Evolutionary conservation across 1,140 invertebrate genomes (phyloP).

Genomic region (Drosophila setifemur): DNA sequence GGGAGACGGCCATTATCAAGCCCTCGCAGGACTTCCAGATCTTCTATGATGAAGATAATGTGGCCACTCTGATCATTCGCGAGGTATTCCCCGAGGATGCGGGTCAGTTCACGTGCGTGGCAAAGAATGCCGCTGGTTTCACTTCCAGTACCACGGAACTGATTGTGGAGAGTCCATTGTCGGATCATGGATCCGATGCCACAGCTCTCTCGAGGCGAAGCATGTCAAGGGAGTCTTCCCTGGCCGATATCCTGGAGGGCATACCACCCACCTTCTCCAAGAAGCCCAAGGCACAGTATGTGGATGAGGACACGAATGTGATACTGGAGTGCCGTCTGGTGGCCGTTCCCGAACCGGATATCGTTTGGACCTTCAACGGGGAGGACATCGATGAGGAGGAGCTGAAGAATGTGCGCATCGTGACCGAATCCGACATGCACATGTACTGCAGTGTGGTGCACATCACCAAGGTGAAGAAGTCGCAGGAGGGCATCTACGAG

Average conservation of each 20-base stretch:
- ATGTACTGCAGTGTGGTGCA: constrained; percentile 93
- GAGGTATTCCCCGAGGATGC: constrained; percentile 99
- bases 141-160: constrained; percentile 95
- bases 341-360: constrained; percentile 94
- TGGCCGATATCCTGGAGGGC: constrained; percentile 95
- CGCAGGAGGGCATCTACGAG: constrained; percentile 94
- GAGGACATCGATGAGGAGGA: constrained; percentile 87
- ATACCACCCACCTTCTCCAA: constrained; percentile 96
- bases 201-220: constrained; percentile 91
- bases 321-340: constrained; percentile 93
- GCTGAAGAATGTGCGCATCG: constrained; percentile 87
- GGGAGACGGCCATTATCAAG: constrained; percentile 95
- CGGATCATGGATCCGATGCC: constrained; percentile 93
- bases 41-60: constrained; percentile 95
- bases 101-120: constrained; percentile 97
- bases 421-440: constrained; percentile 93
- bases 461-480: constrained; percentile 89
- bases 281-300: constrained; percentile 92
- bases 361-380: constrained; percentile 91
- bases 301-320: constrained; percentile 90
- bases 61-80: constrained; percentile 94
- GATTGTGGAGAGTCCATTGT: constrained; percentile 92
- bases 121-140: constrained; percentile 96
- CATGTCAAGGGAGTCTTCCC: constrained; percentile 93
- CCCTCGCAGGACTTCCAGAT: constrained; percentile 95